Conservation (phyloP, 2,113 vertebrate species). For the Leptobrachium ailaonicum region DNA sequence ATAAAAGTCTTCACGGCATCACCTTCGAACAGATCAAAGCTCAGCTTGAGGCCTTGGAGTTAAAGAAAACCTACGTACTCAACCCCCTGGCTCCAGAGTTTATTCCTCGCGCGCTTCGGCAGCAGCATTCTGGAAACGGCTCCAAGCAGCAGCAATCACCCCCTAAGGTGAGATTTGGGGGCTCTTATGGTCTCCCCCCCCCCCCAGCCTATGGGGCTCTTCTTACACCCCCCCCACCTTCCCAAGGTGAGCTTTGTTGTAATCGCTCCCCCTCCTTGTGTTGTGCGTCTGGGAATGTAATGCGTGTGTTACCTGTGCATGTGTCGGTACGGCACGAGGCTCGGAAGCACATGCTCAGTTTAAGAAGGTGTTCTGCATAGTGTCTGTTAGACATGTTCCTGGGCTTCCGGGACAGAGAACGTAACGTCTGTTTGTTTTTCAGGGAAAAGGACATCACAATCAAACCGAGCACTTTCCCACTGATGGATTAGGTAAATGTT, state of each 20-base stretch:
- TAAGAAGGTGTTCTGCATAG: no score
- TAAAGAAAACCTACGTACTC: conserved; percentile 98
- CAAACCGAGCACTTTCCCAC: conserved; percentile 90
- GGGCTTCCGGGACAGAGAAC: no score
- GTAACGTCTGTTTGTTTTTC: background rate
- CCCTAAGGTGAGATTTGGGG: conserved; percentile 78
- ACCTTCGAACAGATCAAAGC: conserved; percentile 97
- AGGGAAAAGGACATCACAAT: conserved; percentile 81
- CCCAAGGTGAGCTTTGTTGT: no score
- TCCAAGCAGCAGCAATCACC: conserved; percentile 89
- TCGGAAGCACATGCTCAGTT: no score
- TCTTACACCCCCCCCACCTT: no score
- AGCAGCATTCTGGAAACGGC: conserved; percentile 73
- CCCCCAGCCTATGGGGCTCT: no score
- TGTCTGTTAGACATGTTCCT: no score
- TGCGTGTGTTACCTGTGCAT: background rate
- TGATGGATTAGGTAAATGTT: conserved; percentile 89
- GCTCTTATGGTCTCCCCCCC: no score
- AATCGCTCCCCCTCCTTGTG: background rate
- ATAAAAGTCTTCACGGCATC: conserved; percentile 94
- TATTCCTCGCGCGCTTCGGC: conserved; percentile 89
- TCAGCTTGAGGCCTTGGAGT: conserved; percentile 94
- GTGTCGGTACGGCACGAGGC: no score
- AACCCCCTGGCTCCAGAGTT: conserved; percentile 97
- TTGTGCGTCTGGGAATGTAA: background rate